These are phyloP conservation scores for Perca fluviatilis DNA, from an alignment of 2,113 vertebrate species.

Conservation along the genomic window DNA sequence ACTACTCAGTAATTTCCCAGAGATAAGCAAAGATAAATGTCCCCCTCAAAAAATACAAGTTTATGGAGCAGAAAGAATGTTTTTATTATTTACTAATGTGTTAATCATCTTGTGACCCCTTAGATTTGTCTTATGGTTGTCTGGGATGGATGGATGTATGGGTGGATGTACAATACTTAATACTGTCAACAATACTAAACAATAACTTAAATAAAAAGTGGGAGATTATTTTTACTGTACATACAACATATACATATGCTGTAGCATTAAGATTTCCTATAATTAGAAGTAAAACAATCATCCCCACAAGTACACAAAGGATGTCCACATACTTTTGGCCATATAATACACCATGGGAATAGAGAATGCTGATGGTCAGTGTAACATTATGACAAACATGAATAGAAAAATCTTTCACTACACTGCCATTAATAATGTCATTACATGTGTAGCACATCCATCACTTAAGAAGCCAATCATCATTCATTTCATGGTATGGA, in stretches of 20 bases:
- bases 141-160: background rate
- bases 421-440: constrained; percentile 24
- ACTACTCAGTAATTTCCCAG: background rate
- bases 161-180: background rate
- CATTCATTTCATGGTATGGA: constrained; percentile 46
- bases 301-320: background rate
- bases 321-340: constrained; percentile 2
- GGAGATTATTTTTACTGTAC: background rate
- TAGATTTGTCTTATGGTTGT: background rate
- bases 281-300: background rate
- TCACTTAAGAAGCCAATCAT: constrained; percentile 38
- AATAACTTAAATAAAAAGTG: background rate
- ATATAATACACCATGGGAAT: background rate
- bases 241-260: background rate
- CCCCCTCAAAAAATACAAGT: background rate
- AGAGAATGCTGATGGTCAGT: background rate
- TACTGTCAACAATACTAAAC: background rate
- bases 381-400: constrained; percentile 14
- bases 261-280: background rate
- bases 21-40: background rate
- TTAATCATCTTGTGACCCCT: background rate
- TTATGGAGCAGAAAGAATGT: background rate
- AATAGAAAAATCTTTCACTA: constrained; percentile 14
- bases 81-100: background rate
- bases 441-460: constrained; percentile 19